A percentile compares a stretch with the other conserved stretches of the same genome.
Evolutionary conservation across 2,888 invertebrate genomes (phyloP).

Genomic region (Aleiodes alternator): DNA sequence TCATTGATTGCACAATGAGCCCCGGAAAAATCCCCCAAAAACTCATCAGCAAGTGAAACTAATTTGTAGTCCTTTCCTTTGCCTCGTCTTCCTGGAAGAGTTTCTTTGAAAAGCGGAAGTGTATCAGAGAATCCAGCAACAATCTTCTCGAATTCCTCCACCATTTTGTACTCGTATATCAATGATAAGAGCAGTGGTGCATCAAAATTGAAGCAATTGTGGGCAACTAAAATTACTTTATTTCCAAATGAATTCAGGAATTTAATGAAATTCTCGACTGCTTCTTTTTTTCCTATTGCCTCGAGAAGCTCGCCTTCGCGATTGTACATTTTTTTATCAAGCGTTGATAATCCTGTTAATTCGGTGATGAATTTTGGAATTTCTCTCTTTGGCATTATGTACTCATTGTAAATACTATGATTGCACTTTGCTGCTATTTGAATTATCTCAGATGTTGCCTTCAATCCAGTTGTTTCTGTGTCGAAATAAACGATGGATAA

Average conservation of each 20-base stretch:
- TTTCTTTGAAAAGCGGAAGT: conserved; percentile 5
- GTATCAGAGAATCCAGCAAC: conserved; percentile 15
- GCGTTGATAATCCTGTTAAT: conserved; percentile 17
- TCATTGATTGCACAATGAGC: conserved; percentile 21
- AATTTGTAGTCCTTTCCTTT: conserved; percentile 17
- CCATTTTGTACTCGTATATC: not conserved
- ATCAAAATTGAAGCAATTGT: conserved; percentile 19
- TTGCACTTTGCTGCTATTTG: conserved; percentile 14
- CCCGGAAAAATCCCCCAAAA: conserved; percentile 13
- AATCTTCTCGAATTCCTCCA: not conserved
- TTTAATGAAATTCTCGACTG: conserved; percentile 6
- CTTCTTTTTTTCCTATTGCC: not conserved
- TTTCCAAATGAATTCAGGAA: not conserved
- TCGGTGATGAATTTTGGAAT: conserved; percentile 27
- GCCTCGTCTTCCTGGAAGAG: not conserved
- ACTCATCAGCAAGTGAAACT: conserved; percentile 12
- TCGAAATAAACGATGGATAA: conserved; percentile 12
- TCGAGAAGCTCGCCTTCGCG: not conserved
- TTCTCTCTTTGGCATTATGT: conserved; percentile 14
- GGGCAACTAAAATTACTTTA: not conserved
- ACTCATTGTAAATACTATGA: not conserved
- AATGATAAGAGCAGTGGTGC: conserved; percentile 10
- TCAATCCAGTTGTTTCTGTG: conserved; percentile 28
- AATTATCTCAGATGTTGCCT: conserved; percentile 17
- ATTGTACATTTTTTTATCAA: conserved; percentile 12